phyloP scores from a whole-genome alignment of 1,140 invertebrate species.

The Diprion similis region DNA sequence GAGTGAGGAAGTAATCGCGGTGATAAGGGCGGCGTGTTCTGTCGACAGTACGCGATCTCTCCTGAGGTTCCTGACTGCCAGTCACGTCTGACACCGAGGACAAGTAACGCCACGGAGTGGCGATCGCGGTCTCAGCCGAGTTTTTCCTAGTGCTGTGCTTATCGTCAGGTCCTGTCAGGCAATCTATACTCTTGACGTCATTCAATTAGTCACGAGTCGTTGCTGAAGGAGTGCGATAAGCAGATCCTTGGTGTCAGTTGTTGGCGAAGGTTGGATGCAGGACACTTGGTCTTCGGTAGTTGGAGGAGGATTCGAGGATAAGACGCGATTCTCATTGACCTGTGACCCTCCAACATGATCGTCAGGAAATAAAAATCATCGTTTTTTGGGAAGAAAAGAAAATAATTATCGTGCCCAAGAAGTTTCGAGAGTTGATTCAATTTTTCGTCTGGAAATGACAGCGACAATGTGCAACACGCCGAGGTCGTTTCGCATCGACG shows the following conservation, averaged over 20 bases:
- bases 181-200: no score
- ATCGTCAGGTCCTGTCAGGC: no score
- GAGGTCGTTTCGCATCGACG: slow-evolving; percentile 5
- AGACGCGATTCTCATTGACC: background rate
- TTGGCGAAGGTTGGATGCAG: no score
- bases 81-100: slow-evolving; percentile 13
- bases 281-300: background rate
- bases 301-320: background rate
- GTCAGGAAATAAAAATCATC: background rate
- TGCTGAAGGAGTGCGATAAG: no score
- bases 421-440: background rate
- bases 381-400: background rate
- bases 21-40: slow-evolving; percentile 14
- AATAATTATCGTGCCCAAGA: background rate
- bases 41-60: background rate
- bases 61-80: background rate
- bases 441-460: background rate
- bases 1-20: slow-evolving; percentile 9
- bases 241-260: no score
- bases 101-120: slow-evolving; percentile 5
- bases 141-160: no score
- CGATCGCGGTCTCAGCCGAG: background rate
- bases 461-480: slow-evolving; percentile 1
- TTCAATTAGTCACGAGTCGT: no score
- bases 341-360: background rate